Conservation (phyloP, 2,113 vertebrate species). For the Cyprinodon brontotheroides region DNA sequence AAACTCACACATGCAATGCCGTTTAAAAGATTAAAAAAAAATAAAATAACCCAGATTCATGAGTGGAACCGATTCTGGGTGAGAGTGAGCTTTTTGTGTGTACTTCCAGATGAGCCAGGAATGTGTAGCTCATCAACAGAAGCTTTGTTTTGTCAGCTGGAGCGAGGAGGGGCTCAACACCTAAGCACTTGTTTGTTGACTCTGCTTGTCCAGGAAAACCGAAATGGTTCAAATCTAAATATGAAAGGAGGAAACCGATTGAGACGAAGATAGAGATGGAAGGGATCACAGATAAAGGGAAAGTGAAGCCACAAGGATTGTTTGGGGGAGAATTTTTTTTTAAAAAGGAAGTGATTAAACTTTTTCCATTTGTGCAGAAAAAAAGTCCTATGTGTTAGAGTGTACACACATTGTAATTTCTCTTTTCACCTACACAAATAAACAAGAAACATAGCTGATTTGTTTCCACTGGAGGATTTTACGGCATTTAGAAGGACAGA, state of each 20-base stretch:
- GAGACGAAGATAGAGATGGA: neutral
- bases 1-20: slow-evolving; percentile 35
- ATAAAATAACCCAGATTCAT: slow-evolving; percentile 17
- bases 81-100: slow-evolving; percentile 13
- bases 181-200: slow-evolving; percentile 63
- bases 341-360: slow-evolving; percentile 1
- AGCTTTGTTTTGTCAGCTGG: slow-evolving; percentile 70
- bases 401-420: neutral
- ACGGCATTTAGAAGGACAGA: neutral
- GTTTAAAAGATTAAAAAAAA: slow-evolving; percentile 11
- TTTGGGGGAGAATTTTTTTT: neutral
- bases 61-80: slow-evolving; percentile 20
- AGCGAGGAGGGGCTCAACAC: slow-evolving; percentile 62
- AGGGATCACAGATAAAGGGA: neutral
- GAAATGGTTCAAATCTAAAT: slow-evolving; percentile 28
- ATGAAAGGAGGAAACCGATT: neutral
- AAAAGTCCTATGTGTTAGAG: neutral
- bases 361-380: slow-evolving; percentile 1
- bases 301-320: neutral
- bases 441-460: neutral
- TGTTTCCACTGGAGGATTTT: neutral
- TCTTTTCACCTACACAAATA: neutral
- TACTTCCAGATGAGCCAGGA: slow-evolving; percentile 54
- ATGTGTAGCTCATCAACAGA: slow-evolving; percentile 64
- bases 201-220: slow-evolving; percentile 38